Evolutionary conservation across 2,797 vertebrate genomes (phyloP).

Genomic region (Semaprochilodus insignis): DNA sequence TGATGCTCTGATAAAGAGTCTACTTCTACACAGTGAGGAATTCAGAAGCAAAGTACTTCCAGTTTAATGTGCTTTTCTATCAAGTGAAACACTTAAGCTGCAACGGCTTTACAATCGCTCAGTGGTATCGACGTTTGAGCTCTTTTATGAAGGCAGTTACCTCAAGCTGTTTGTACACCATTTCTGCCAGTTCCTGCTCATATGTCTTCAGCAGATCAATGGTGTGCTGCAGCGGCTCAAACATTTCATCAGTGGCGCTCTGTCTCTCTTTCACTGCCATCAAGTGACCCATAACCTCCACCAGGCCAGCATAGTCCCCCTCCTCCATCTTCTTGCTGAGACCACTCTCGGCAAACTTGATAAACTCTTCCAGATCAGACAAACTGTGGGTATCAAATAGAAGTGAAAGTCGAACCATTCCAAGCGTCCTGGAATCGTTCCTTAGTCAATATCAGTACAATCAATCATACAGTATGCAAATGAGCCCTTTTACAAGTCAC

Average conservation of each 20-base stretch:
- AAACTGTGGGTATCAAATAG: constrained; percentile 74
- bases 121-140: constrained; percentile 11
- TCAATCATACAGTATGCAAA: not conserved
- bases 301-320: constrained; percentile 85
- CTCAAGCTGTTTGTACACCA: constrained; percentile 88
- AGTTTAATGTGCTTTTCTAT: constrained; percentile 6
- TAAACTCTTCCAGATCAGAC: constrained; percentile 87
- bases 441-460: not conserved
- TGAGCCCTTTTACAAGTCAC: not conserved
- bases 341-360: constrained; percentile 74
- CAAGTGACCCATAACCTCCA: constrained; percentile 89
- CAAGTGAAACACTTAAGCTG: not conserved
- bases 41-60: not conserved
- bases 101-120: constrained; percentile 7
- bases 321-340: constrained; percentile 82
- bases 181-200: constrained; percentile 87
- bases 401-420: not conserved
- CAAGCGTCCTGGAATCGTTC: not conserved
- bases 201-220: constrained; percentile 88
- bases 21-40: not conserved
- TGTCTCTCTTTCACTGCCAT: constrained; percentile 89
- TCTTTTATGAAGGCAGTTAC: constrained; percentile 67
- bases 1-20: not conserved
- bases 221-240: constrained; percentile 91
- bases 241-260: constrained; percentile 85